phyloP scores from a whole-genome alignment of 2,113 vertebrate species.

The Edolisoma coerulescens region DNA sequence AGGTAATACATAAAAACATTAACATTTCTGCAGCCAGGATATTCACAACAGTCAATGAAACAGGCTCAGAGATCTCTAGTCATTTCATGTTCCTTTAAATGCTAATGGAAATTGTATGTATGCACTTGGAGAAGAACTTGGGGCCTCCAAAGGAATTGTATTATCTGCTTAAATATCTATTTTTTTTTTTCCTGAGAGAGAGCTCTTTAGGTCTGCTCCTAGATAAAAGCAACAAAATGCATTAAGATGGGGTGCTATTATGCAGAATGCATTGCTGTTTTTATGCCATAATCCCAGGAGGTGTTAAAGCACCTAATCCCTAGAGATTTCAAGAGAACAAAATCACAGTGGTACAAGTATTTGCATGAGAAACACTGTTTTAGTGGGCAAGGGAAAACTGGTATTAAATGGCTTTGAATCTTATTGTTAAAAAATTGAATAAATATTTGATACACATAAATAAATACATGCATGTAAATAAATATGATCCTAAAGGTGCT shows the following conservation, averaged over 20 bases:
- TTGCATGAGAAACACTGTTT: neutral
- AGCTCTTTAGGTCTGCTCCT: neutral
- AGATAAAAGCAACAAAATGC: neutral
- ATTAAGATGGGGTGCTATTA: neutral
- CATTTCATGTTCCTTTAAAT: constrained; percentile 24
- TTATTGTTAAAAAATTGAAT: neutral
- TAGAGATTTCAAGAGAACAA: neutral
- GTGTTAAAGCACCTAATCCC: neutral
- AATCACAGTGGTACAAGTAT: neutral
- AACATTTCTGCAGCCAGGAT: constrained; percentile 50
- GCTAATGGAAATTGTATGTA: neutral
- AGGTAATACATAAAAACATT: constrained; percentile 49
- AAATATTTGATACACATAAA: neutral
- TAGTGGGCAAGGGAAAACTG: neutral
- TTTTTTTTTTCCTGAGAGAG: neutral
- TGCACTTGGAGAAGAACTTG: neutral
- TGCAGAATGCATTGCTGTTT: neutral
- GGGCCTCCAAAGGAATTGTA: neutral
- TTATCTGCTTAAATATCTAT: neutral
- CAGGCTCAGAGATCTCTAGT: neutral
- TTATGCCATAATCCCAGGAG: neutral
- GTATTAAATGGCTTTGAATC: neutral
- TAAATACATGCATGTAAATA: neutral
- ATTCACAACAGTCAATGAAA: constrained; percentile 16
- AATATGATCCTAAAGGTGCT: neutral